Evolutionary conservation across 2,888 invertebrate species (phyloP), one percentile per base, ranked within the genome.

Genomic region (Phalangium opilio): DNA sequence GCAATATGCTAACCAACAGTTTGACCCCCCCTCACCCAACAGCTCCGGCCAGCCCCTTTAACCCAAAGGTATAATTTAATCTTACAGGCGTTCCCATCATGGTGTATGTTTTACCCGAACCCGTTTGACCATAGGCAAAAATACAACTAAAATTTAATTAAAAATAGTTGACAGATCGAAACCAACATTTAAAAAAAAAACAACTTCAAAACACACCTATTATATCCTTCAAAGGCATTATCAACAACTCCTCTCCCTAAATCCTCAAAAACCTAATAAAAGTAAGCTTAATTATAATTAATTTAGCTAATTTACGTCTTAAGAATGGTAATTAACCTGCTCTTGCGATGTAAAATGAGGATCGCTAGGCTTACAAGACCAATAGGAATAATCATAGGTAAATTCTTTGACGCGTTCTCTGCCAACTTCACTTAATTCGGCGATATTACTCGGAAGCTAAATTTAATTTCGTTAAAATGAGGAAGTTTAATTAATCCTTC

Each of bases 121-220:
- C 86, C 3, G 86, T 87, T 71, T 87, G 86, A 17, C 87, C 87
- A 65, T 87, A 87, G 39, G 87, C 86, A 70, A 87, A 86, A 48
- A 86, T 83, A 64, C 86, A 86, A 49, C 85, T 85, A 27, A 27
- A 8, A 27, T 27, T 27, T 27, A 27, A 27, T 27, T 27, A 27
- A 27, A 7, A 7, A 27, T 27, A n/a, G n/a, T n/a, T n/a, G n/a
- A n/a, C n/a, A n/a, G n/a, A n/a, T n/a, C n/a, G n/a, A n/a, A n/a
- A n/a, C n/a, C n/a, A n/a, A n/a, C n/a, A n/a, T n/a, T n/a, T n/a
- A n/a, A n/a, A n/a, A n/a, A n/a, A n/a, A n/a, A n/a, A n/a, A n/a
- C n/a, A n/a, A 27, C 27, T 27, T 27, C 5, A 27, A 27, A 27
- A 27, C 27, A 27, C 27, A 27, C 27, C 27, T 38, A 68, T 86